Evolutionary conservation across 1,140 invertebrate genomes (phyloP).

Genomic region (Leptinotarsa undecemlineata): DNA sequence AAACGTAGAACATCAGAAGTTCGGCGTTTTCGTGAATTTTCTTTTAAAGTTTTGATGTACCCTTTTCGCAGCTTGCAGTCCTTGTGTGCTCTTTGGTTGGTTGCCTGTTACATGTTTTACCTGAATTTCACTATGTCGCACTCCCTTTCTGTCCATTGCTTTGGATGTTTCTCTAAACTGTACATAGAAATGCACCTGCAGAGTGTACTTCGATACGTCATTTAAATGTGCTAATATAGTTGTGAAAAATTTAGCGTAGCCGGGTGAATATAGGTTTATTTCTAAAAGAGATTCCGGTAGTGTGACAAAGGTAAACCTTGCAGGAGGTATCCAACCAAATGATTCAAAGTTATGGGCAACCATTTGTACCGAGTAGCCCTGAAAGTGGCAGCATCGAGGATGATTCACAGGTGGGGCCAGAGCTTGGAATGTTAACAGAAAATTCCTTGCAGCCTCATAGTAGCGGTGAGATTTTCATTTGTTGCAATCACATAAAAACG

Average conservation of each 20-base stretch:
- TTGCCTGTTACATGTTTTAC: constrained; percentile 49
- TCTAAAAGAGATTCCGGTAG: constrained; percentile 21
- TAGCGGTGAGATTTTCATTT: constrained; percentile 47
- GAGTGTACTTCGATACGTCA: neutral
- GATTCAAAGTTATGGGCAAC: constrained; percentile 49
- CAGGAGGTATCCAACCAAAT: constrained; percentile 56
- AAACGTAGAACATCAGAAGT: too few species aligned
- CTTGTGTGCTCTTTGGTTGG: constrained; percentile 50
- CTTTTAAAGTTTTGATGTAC: neutral
- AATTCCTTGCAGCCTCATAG: constrained; percentile 41
- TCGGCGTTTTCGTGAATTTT: neutral
- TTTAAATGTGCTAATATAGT: constrained; percentile 17
- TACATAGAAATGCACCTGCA: constrained; percentile 39
- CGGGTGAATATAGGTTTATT: neutral
- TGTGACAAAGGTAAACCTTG: constrained; percentile 46
- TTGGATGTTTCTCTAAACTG: constrained; percentile 47
- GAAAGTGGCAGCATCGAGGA: constrained; percentile 49
- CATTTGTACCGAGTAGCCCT: constrained; percentile 46
- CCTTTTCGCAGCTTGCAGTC: constrained; percentile 41
- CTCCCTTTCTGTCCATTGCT: constrained; percentile 43
- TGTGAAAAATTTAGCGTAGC: constrained; percentile 24
- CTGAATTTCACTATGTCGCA: constrained; percentile 44
- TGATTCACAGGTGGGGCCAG: constrained; percentile 46
- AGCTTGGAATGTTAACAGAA: constrained; percentile 44
- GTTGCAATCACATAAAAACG: neutral